These are phyloP conservation scores for Zaprionus vittiger DNA, from an alignment of 1,140 invertebrate species.

Conservation along the genomic window DNA sequence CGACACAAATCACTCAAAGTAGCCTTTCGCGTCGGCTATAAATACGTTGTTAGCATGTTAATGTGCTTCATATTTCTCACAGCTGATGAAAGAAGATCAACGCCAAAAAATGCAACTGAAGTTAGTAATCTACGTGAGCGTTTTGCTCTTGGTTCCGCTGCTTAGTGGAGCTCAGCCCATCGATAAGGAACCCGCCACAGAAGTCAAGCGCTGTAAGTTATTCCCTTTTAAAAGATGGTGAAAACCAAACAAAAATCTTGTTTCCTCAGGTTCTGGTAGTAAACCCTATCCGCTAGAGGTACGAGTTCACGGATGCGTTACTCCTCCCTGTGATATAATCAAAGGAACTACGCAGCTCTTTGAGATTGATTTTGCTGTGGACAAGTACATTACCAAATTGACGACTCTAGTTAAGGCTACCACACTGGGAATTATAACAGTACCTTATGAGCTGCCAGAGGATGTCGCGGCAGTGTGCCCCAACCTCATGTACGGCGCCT, in stretches of 20 bases:
- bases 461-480: conserved; percentile 69
- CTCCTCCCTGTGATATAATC: conserved; percentile 62
- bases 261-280: conserved; percentile 55
- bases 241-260: not conserved
- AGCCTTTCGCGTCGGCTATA: conserved; percentile 46
- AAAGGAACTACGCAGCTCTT: conserved; percentile 61
- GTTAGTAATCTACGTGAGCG: conserved; percentile 38
- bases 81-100: conserved; percentile 30
- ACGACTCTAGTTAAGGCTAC: conserved; percentile 71
- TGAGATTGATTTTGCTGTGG: conserved; percentile 73
- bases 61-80: conserved; percentile 13
- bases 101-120: conserved; percentile 46
- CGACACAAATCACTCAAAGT: conserved; percentile 35
- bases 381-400: conserved; percentile 63
- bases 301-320: conserved; percentile 54
- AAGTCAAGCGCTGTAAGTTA: conserved; percentile 68
- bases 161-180: conserved; percentile 15
- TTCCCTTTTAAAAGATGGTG: not conserved
- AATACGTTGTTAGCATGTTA: conserved; percentile 46
- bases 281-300: conserved; percentile 76
- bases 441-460: conserved; percentile 71
- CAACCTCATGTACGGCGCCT: conserved; percentile 74
- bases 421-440: conserved; percentile 70
- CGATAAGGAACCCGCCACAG: conserved; percentile 43
- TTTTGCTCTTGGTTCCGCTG: conserved; percentile 33